phyloP scores from a whole-genome alignment of 2,113 vertebrate genomes.

The Todiramphus chloris region DNA sequence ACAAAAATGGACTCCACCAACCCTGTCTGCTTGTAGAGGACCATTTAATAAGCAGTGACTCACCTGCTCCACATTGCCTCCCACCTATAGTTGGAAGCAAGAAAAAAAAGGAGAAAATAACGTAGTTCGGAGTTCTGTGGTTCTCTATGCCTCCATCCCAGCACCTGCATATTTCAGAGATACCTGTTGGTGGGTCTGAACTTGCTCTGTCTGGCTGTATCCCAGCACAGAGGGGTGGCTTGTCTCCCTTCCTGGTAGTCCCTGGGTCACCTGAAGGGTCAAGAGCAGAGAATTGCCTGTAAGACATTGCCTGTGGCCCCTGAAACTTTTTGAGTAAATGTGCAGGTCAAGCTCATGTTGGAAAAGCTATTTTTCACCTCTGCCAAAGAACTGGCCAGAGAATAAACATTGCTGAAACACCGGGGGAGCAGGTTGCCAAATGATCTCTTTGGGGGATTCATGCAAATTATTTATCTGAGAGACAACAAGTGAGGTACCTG shows the following conservation, averaged over 20 bases:
- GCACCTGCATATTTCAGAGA: not conserved
- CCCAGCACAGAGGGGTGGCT: not conserved
- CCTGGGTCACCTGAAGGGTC: not conserved
- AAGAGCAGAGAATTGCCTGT: not conserved
- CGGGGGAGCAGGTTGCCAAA: not conserved
- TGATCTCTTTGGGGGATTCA: not conserved
- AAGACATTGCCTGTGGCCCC: not conserved
- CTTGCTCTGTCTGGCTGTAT: not conserved
- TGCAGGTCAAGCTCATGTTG: not conserved
- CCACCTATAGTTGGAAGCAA: not conserved
- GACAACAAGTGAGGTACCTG: not conserved
- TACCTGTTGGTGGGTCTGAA: not conserved
- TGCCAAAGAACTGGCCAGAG: not conserved
- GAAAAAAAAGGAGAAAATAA: not conserved
- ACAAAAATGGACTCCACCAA: not conserved
- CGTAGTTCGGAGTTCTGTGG: not conserved
- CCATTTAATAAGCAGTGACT: not conserved
- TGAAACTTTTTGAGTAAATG: not conserved
- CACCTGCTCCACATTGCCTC: not conserved
- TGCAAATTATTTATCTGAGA: not conserved
- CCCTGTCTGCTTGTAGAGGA: not conserved
- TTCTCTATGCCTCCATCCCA: accelerated
- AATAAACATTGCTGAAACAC: not conserved
- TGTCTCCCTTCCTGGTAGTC: not conserved
- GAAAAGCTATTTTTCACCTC: not conserved